Percentiles rank a stretch among this genome's conserved stretches.
Conservation (phyloP, 92 coral and sea anemone genomes). For the Phymanthus crucifer region DNA sequence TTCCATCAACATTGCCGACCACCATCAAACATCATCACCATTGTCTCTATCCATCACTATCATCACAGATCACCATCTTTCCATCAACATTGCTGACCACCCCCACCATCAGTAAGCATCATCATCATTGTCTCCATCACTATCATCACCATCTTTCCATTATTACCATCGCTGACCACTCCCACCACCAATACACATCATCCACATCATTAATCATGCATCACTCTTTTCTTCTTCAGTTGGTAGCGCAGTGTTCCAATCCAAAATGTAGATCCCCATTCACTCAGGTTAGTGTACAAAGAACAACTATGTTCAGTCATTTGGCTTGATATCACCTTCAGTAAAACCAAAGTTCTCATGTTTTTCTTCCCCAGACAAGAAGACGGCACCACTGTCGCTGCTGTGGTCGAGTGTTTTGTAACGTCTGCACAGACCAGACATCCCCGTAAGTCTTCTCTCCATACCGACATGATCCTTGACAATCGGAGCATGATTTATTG, state of each 20-base stretch:
- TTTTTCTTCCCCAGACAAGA: constrained; percentile 59
- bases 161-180: too few relatives aligned
- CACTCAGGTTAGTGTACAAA: constrained; percentile 66
- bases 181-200: background rate
- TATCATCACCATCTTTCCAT: background rate
- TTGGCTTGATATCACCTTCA: background rate
- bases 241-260: constrained; percentile 81
- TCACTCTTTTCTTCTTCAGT: constrained; percentile 36
- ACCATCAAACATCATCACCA: too few relatives aligned
- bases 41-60: too few relatives aligned
- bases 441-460: constrained; percentile 67
- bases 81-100: too few relatives aligned
- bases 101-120: too few relatives aligned
- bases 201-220: background rate
- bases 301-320: background rate
- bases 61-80: too few relatives aligned
- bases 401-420: constrained; percentile 98
- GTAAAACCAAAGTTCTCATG: background rate
- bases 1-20: background rate
- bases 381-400: constrained; percentile 99
- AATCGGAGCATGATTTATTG: background rate
- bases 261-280: constrained; percentile 88
- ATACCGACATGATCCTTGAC: background rate
- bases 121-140: background rate
- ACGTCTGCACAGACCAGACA: constrained; percentile 79